Evolutionary conservation across 2,797 vertebrate genomes (phyloP), one percentile per base, ranked within the genome.

Genomic region (Cyclopterus lumpus): DNA sequence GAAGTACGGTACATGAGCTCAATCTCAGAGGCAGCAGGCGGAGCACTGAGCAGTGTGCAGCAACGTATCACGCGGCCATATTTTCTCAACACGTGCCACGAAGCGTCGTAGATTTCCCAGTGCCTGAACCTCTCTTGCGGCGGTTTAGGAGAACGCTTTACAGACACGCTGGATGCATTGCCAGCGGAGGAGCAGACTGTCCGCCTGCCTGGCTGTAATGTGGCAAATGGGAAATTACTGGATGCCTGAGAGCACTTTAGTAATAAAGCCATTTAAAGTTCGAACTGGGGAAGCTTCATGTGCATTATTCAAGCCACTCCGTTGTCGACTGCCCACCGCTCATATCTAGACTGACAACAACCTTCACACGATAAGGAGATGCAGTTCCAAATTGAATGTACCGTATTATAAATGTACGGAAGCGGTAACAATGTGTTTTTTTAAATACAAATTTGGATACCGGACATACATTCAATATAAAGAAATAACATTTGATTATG

Each of bases 191-290:
- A 70, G 75, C 75, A 74, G 77, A 67, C 62, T 53, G 66, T 58
- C 48, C 42, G 70, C 28, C 63, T 64, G 59, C 11, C 42, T 40
- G 20, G 11, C 30, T 55, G 16, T 84, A 89, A 87, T 86, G 79
- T 80, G 68, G 78, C 58, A 69, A 82, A 80, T 73, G 42, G 61
- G 26, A 62, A 75, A 75, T 90, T 83, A 86, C 75, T 73, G 82
- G 67, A 83, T 75, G 71, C 85, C 85, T 75, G 70, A 88, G 81
- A 91, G 86, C 89, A 89, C 86, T 90, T 85, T 73, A 84, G 80
- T 80, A 75, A 84, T 82, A 69, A 84, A 84, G 77, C 70, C 75
- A 82, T 86, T 89, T 88, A 61, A 73, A 76, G 75, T 85, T 77
- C 66, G 60, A 70, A 53, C 54, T 57, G 55, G 77, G 68, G 70